phyloP scores from a whole-genome alignment of 35 echinoderm and acorn worm genomes.

The Hemicentrotus pulcherrimus region DNA sequence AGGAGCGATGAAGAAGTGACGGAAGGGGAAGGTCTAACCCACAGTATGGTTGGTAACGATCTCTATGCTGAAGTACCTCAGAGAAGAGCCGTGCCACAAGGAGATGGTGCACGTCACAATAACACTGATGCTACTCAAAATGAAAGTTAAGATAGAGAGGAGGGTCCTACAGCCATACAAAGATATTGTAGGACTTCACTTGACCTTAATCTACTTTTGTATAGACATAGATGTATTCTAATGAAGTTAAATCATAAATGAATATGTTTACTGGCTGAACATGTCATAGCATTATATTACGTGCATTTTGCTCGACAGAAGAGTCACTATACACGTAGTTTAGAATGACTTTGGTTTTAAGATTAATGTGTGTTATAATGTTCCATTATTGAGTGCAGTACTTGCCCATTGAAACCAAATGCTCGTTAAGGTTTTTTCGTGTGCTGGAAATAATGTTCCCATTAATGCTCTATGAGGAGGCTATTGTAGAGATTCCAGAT shows the following conservation, averaged over 20 bases:
- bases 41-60: conserved; percentile 32
- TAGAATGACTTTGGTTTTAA: no score
- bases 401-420: neutral
- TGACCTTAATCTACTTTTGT: no score
- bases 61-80: conserved; percentile 33
- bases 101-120: conserved; percentile 1
- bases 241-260: no score
- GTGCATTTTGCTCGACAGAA: no score
- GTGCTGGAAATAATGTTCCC: neutral
- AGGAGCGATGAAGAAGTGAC: neutral
- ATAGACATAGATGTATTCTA: no score
- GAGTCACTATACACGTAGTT: no score
- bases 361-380: no score
- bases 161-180: neutral
- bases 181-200: neutral
- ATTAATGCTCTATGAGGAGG: neutral
- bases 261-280: no score
- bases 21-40: neutral
- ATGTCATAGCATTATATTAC: no score
- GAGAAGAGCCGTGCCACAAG: conserved; percentile 29
- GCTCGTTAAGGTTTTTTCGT: neutral
- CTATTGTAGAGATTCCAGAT: no score
- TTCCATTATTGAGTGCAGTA: neutral
- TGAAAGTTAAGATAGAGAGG: neutral
- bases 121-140: neutral